Percentiles rank a stretch among this genome's conserved stretches.
Evolutionary conservation across 2,888 invertebrate genomes (phyloP).

Genomic region (Rotaria magnacalcarata): DNA sequence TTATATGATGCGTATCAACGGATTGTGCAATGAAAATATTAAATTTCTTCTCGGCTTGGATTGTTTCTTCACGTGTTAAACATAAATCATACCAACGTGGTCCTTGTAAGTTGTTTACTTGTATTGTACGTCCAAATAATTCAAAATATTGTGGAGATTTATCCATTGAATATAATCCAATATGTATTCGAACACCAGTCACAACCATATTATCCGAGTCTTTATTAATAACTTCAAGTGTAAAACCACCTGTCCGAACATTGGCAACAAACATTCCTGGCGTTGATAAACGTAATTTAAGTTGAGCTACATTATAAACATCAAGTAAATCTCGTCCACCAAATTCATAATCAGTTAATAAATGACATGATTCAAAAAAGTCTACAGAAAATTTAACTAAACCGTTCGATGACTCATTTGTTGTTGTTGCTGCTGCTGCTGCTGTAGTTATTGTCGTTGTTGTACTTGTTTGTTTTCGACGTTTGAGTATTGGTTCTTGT

Average conservation of each 20-base stretch:
- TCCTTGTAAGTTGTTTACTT: conserved; percentile 48
- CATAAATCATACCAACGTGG: conserved; percentile 91
- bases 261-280: conserved; percentile 33
- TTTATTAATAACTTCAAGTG: conserved; percentile 77
- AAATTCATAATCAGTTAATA: conserved; percentile 85
- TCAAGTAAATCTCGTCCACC: conserved; percentile 89
- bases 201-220: conserved; percentile 73
- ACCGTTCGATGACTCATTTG: neutral
- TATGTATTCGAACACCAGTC: conserved; percentile 76
- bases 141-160: conserved; percentile 68
- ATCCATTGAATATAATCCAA: conserved; percentile 77
- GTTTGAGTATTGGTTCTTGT: neutral
- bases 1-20: conserved; percentile 70
- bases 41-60: conserved; percentile 85
- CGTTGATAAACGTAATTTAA: conserved; percentile 73
- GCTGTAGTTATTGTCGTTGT: neutral
- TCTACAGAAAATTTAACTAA: conserved; percentile 81
- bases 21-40: conserved; percentile 60
- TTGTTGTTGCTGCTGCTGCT: neutral
- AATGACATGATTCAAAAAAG: conserved; percentile 89
- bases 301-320: conserved; percentile 84
- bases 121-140: conserved; percentile 55
- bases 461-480: neutral
- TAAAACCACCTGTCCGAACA: conserved; percentile 72
- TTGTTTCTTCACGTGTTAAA: conserved; percentile 82